Evolutionary conservation across 2,888 invertebrate genomes (phyloP).

Genomic region (Erebia epiphron): DNA sequence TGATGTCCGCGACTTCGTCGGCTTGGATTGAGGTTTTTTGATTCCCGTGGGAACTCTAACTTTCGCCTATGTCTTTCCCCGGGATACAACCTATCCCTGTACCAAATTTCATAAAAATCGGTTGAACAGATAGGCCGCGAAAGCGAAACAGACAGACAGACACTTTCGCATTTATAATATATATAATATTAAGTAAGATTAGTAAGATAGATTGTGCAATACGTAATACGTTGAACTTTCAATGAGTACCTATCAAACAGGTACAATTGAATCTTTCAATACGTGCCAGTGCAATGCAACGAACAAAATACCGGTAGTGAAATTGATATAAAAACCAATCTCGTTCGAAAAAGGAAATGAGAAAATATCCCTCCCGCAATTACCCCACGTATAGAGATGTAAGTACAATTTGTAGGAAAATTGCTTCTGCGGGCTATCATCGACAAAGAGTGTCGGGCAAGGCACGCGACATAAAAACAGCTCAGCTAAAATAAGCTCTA

Average conservation of each 20-base stretch:
- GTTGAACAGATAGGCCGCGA: too few species aligned
- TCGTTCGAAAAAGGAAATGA: slow-evolving; percentile 61
- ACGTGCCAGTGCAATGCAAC: background rate
- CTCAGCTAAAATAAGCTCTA: background rate
- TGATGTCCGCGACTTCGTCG: too few species aligned
- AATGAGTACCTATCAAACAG: background rate
- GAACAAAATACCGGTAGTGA: slow-evolving; percentile 32
- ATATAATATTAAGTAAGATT: too few species aligned
- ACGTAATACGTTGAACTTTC: background rate
- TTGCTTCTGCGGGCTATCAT: slow-evolving; percentile 70
- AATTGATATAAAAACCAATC: slow-evolving; percentile 49
- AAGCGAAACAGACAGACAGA: too few species aligned
- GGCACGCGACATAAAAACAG: slow-evolving; percentile 55
- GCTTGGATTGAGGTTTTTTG: too few species aligned
- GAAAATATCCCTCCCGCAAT: slow-evolving; percentile 57
- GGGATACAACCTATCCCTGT: too few species aligned
- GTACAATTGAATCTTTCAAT: background rate
- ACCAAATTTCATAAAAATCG: too few species aligned
- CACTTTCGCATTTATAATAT: too few species aligned
- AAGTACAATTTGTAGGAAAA: slow-evolving; percentile 69
- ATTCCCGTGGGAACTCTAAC: too few species aligned
- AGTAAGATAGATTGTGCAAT: too few species aligned
- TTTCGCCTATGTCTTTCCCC: too few species aligned
- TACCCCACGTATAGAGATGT: slow-evolving; percentile 50
- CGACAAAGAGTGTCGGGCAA: slow-evolving; percentile 59